Percentiles rank a stretch among this genome's conserved stretches.
Conservation (phyloP, 1,140 invertebrate genomes). For the Plectrocnemia conspersa region DNA sequence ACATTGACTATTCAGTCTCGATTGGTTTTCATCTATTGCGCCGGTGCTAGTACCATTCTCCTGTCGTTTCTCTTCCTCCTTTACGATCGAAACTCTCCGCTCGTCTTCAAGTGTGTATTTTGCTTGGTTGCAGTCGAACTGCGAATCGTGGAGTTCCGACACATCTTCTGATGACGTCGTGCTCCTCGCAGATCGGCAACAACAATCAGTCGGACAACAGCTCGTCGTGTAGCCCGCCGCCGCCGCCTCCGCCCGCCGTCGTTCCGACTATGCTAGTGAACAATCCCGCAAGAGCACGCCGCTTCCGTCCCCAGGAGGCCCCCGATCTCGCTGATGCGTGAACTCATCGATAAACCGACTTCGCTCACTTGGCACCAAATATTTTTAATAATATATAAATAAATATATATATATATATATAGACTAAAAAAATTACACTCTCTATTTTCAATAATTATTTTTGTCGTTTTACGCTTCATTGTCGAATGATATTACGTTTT, state of each 20-base stretch:
- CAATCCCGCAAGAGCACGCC: conserved; percentile 29
- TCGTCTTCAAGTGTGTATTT: background rate
- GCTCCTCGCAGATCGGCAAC: conserved; percentile 46
- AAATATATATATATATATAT: no score
- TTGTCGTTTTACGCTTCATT: background rate
- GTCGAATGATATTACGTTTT: conserved; percentile 1
- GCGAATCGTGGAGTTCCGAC: conserved; percentile 47
- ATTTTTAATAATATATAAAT: background rate
- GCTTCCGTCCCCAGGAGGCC: conserved; percentile 24
- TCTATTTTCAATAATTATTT: background rate
- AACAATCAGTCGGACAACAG: conserved; percentile 46
- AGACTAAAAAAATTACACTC: background rate
- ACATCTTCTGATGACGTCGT: conserved; percentile 46
- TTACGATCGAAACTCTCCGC: no score
- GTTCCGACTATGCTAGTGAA: conserved; percentile 39
- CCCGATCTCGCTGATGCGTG: conserved; percentile 17
- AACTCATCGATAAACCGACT: background rate
- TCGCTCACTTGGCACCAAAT: conserved; percentile 1
- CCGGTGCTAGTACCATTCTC: no score
- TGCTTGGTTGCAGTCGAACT: conserved; percentile 17
- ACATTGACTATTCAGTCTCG: background rate
- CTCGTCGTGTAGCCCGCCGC: conserved; percentile 42
- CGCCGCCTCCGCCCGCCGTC: conserved; percentile 44
- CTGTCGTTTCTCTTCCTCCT: no score
- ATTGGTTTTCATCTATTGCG: background rate